Base-by-base conservation (phyloP, 1,140 invertebrate species). In the Phortica variegata region DNA sequence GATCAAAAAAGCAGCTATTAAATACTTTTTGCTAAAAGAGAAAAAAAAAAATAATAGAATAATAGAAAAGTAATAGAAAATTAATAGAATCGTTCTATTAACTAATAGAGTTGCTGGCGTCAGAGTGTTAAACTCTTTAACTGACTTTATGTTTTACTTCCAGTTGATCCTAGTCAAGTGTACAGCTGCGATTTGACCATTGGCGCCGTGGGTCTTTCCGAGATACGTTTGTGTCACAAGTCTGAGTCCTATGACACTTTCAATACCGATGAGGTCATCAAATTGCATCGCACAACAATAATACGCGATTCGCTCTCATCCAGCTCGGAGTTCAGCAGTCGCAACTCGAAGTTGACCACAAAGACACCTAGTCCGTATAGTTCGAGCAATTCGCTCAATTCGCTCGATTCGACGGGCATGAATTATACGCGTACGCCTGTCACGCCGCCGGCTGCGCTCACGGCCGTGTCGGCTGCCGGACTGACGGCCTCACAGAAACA, bases 341-440 rank as follows among this genome's bases (percentile, higher is more conserved):
- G 70, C 12, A 56, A 73, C 49, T 75, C 68, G 7, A 75, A 74
- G 48, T 52, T 74, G n/a, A 63, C 60, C n/a, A 58, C 72, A 2
- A 76, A 76, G 42, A 76, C 73, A 1, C 58, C 71, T 20, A 75
- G 72, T 59, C 73, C 73, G 6, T 76, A 76, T 19, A 76, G 74
- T 39, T 76, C 74, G 13, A 76, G 58, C 39, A 76, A 75, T 36
- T 76, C 73, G 3, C 60, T 76, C 2, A 76, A 75, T 45, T 76
- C 74, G 0, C 66, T 72, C 56, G 73, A 76, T 47, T 76, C 74
- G 8, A 68, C 71, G 9, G 73, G 73, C 3, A 75, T 75, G 65
- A 70, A 73, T 50, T 72, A 71, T 17, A 65, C 61, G 1, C 52
- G 62, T 1, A 63, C 62, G 0, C 62, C 65, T 13, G 66, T 73